Base-by-base conservation (phyloP, 2,888 invertebrate genomes). In the Blera fallax region DNA sequence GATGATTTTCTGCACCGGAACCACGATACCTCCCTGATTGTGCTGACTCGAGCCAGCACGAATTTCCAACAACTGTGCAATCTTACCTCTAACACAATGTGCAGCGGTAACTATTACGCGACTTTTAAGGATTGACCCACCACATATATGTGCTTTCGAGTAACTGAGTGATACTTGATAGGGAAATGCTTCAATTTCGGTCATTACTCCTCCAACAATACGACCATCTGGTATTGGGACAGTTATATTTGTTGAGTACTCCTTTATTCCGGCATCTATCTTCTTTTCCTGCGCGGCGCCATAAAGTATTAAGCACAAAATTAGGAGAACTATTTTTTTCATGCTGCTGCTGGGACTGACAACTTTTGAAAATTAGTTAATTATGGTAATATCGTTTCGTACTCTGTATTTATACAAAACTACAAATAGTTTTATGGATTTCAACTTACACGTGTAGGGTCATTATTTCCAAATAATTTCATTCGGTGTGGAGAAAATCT, bases 151-250 rank as follows among this genome's bases (percentile, higher is more conserved):
- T 16, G 4, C 4, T 3, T 4, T 21, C 5, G 29, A 45, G 16
- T 73, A 11, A n/a, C 64, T 54, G 5, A 79, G n/a, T 1, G 79
- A 72, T 2, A 79, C 54, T 34, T 79, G 79, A 18, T 72, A 56
- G 1, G 79, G 79, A 29, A 73, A 79, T 5, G 32, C 18, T 56
- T 79, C 56, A 10, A 79, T 79, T n/a, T n/a, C n/a, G 8, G 79
- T 32, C 8, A 10, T 14, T 8, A 10, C 3, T 37, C 79, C 79
- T 1, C 79, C 79, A 3, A 79, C 64, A 21, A 79, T 79, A 10
- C 79, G 27, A 8, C 79, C 79, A 72, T 79, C 79, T 2, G 21
- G 72, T 0, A 58, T 3, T 7, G 79, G 72, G 2, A 64, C n/a
- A n/a, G 32, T 64, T 54, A 3, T 40, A 6, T 52, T 48, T 18